Evolutionary conservation across 2,797 vertebrate species (phyloP), one percentile per base, ranked within the genome.

Genomic region (Labroides dimidiatus): DNA sequence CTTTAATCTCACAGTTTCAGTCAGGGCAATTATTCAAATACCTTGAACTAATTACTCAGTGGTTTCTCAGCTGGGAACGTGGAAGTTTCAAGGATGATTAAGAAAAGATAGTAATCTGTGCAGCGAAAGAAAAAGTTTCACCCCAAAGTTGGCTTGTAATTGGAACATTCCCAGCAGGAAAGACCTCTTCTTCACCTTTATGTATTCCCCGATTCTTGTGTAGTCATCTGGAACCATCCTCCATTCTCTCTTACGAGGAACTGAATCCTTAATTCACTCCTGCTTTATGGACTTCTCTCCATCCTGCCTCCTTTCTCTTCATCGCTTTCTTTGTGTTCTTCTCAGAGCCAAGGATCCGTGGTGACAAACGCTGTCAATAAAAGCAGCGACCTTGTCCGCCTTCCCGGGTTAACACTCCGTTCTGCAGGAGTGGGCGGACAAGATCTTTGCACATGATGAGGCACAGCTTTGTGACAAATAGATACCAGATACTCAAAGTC

Each of bases 11-110:
- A 2, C 80, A 52, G 71, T 86, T 83, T 48, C 53, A 83, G 65
- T 84, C 72, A 4, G 75, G 74, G 68, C 79, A 84, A 86, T 90
- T 86, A 89, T 86, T 85, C 75, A 81, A 77, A 83, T 77, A 79
- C 81, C 55, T 75, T 49, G 58, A 60, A 76, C 76, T 84, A 86
- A 93, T 86, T 80, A 85, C 72, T 52, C 63, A 1, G 42, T 15
- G 37, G 61, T 33, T 37, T 47, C 83, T 75, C 51, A 23, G 70
- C 27, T 48, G 53, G 74, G 64, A 75, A 57, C 55, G 23, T 67
- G 20, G 64, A 79, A 76, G 74, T 84, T 81, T 79, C 63, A 76
- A 84, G 82, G 81, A 81, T 86, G 85, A 90, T 90, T 87, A 88
- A 57, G 27, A 13, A 39, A 6, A 64, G 78, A 85, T 66, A 57